Percentiles rank a stretch among this genome's conserved stretches.
Evolutionary conservation across 2,797 vertebrate species (phyloP).

Genomic region (Morus bassanus): DNA sequence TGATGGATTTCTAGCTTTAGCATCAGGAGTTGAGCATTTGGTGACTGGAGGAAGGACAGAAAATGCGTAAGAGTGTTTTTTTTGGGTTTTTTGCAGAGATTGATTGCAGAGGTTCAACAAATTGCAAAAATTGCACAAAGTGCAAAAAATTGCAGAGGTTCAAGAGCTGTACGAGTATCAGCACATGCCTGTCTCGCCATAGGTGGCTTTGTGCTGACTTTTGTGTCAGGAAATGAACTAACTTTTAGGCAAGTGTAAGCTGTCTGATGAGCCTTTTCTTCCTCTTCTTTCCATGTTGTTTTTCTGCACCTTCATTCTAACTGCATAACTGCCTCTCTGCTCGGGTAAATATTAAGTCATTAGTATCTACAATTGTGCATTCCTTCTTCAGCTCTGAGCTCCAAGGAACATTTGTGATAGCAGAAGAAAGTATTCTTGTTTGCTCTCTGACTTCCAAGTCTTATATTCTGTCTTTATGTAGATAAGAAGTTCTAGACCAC

Average conservation of each 20-base stretch:
- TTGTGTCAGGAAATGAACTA: background rate
- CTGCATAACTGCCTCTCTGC: background rate
- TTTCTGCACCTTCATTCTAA: background rate
- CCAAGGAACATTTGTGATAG: background rate
- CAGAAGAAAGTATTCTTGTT: background rate
- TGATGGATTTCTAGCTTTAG: background rate
- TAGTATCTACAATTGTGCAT: background rate
- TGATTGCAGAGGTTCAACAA: too few relatives aligned
- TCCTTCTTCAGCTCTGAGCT: background rate
- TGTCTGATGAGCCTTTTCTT: background rate
- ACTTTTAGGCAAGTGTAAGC: background rate
- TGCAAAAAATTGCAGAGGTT: background rate
- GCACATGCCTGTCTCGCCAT: background rate
- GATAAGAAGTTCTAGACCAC: background rate
- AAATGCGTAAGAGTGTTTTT: background rate
- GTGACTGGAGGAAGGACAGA: background rate
- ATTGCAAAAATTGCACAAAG: too few relatives aligned
- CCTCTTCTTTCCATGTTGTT: background rate
- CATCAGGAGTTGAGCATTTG: background rate
- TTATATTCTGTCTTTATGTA: background rate
- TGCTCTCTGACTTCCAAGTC: background rate
- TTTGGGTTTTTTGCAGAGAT: too few relatives aligned
- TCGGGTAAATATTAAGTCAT: background rate
- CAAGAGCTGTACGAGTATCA: background rate
- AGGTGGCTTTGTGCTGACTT: background rate